These are phyloP conservation scores for Luperina testacea DNA, from an alignment of 2,888 invertebrate species.

Conservation along the genomic window DNA sequence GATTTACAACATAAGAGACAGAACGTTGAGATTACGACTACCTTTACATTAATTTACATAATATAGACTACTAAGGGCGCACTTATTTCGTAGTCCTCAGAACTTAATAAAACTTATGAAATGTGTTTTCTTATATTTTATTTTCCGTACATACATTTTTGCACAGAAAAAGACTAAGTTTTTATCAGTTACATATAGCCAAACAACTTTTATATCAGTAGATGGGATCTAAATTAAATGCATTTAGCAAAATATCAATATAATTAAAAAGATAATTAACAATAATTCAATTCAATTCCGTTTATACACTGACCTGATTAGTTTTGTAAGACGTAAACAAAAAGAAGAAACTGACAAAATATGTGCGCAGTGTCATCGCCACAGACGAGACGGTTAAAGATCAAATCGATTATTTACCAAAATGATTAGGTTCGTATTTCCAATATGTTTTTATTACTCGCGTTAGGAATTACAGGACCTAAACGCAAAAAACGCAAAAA, in stretches of 20 bases:
- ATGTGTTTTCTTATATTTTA: background rate
- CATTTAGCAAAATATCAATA: constrained; percentile 3
- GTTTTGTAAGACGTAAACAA: background rate
- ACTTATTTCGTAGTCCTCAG: background rate
- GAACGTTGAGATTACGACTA: background rate
- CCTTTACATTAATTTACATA: background rate
- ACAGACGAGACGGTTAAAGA: constrained; percentile 23
- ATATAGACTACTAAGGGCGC: background rate
- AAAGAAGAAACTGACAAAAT: background rate
- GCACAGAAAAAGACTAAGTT: background rate
- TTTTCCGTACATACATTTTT: background rate
- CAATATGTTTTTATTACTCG: constrained; percentile 30
- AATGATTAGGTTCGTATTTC: constrained; percentile 25
- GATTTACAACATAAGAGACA: constrained; percentile 5
- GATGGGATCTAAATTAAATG: background rate
- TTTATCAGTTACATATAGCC: background rate
- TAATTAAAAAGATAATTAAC: constrained; percentile 10
- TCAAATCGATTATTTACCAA: constrained; percentile 31
- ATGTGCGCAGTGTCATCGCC: constrained; percentile 23
- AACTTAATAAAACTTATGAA: background rate
- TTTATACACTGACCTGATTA: background rate
- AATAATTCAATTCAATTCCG: background rate
- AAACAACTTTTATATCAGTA: constrained; percentile 13
- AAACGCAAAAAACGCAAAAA: too few relatives aligned
- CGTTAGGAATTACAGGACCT: too few relatives aligned